Percentiles rank a stretch among this genome's conserved stretches.
Conservation (phyloP, 2,797 vertebrate species). For the Chiloscyllium punctatum region DNA sequence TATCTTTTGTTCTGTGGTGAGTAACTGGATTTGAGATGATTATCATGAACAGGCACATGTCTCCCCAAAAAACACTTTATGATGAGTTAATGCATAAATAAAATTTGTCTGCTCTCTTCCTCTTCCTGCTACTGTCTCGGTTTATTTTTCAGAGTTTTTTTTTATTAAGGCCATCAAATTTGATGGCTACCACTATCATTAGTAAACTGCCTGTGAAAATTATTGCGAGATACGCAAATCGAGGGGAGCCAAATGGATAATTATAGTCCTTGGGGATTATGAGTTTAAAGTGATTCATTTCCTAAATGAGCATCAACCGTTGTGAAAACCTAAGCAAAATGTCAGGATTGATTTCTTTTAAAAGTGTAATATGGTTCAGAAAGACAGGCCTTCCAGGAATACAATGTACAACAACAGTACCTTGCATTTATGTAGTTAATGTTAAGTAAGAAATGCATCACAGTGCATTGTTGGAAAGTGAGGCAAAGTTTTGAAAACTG, state of each 20-base stretch:
- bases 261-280: not conserved
- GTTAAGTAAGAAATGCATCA: not conserved
- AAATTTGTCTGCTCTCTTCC: not conserved
- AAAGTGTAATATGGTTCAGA: slow-evolving; percentile 12
- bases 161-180: not conserved
- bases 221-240: not conserved
- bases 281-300: slow-evolving; percentile 18
- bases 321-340: slow-evolving; percentile 20
- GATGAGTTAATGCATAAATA: slow-evolving; percentile 17
- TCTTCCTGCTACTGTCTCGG: not conserved
- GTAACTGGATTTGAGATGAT: not conserved
- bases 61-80: not conserved
- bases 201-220: not conserved
- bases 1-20: not conserved
- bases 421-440: not conserved
- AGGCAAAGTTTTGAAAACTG: not conserved
- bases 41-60: not conserved
- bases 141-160: not conserved
- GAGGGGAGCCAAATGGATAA: slow-evolving; percentile 16
- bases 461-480: not conserved
- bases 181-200: not conserved
- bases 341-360: slow-evolving; percentile 15
- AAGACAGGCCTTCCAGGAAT: slow-evolving; percentile 16
- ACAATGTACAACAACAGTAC: not conserved
- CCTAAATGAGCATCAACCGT: not conserved